phyloP scores from a whole-genome alignment of 92 coral and sea anemone genomes.

The Metridium senile region DNA sequence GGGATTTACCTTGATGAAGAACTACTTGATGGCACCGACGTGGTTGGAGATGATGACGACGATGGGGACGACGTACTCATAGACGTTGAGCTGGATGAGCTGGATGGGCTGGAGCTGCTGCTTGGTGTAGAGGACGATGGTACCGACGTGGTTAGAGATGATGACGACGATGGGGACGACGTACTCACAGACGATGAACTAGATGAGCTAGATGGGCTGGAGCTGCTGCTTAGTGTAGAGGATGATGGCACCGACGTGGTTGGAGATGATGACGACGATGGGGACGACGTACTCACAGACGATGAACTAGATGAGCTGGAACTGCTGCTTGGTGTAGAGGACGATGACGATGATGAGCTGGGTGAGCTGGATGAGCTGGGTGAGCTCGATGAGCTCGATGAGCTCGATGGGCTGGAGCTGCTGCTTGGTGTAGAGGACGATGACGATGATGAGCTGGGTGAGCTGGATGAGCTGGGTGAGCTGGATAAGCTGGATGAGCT shows the following conservation, averaged over 20 bases:
- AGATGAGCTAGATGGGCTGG: not conserved
- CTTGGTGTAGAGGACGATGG: not conserved
- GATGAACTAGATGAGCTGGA: not conserved
- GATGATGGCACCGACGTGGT: constrained; percentile 21
- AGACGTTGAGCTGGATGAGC: not conserved
- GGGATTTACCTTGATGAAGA: constrained; percentile 13
- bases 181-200: not conserved
- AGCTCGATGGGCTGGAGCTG: not conserved
- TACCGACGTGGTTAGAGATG: not conserved
- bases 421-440: constrained; percentile 7
- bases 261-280: not conserved
- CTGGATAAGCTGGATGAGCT: not conserved
- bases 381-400: not conserved
- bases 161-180: not conserved
- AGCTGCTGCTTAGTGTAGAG: not conserved
- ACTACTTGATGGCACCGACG: not conserved
- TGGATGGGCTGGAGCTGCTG: not conserved
- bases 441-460: constrained; percentile 8
- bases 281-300: not conserved
- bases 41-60: not conserved
- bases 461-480: not conserved
- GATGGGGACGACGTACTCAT: not conserved
- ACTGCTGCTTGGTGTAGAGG: constrained; percentile 38
- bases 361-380: not conserved
- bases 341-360: constrained; percentile 23